A percentile compares a stretch with the other conserved stretches of the same genome.
These are phyloP conservation scores for Crenichthys baileyi DNA, from an alignment of 2,797 vertebrate genomes.

Conservation along the genomic window DNA sequence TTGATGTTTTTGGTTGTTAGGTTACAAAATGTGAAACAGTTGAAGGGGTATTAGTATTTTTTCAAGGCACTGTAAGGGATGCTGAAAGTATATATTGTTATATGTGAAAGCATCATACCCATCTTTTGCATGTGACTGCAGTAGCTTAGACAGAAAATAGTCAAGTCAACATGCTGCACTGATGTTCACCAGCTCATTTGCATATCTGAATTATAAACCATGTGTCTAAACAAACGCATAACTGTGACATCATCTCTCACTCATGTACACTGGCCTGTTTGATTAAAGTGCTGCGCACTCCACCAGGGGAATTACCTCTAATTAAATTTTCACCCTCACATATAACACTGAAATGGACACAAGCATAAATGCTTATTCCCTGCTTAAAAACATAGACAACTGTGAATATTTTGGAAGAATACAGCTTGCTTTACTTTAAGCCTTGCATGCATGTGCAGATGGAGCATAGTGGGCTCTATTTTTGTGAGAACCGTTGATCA, in stretches of 20 bases:
- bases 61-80: not conserved
- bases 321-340: conserved; percentile 12
- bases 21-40: not conserved
- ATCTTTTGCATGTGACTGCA: not conserved
- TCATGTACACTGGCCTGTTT: conserved; percentile 29
- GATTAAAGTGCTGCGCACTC: conserved; percentile 33
- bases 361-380: not conserved
- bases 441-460: conserved; percentile 7
- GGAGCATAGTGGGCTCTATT: conserved; percentile 57
- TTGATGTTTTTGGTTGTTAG: not conserved
- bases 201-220: conserved; percentile 28
- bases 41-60: no score
- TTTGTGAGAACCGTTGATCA: conserved; percentile 66
- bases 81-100: not conserved
- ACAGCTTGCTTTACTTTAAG: conserved; percentile 13
- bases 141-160: not conserved
- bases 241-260: conserved; percentile 17
- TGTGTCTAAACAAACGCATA: conserved; percentile 10
- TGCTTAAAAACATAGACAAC: conserved; percentile 6
- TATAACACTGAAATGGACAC: not conserved
- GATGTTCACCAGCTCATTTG: not conserved
- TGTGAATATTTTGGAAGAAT: not conserved
- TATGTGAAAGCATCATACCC: not conserved
- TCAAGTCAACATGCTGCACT: not conserved
- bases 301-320: conserved; percentile 13